phyloP scores from a whole-genome alignment of 92 coral and sea anemone species.

The Desmophyllum pertusum region DNA sequence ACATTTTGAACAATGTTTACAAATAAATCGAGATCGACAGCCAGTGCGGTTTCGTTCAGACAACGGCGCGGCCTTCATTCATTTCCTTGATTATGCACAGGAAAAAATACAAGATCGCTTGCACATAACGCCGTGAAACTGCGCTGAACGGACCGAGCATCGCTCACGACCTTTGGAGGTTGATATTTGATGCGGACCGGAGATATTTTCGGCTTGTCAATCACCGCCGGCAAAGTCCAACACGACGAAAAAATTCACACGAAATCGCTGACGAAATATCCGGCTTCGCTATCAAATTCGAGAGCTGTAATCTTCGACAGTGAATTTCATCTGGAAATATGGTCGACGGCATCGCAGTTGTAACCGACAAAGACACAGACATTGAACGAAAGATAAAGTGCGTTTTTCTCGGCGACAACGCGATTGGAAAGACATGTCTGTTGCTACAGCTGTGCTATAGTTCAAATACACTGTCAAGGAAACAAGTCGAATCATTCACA shows the following conservation, averaged over 20 bases:
- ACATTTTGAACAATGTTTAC: slow-evolving; percentile 33
- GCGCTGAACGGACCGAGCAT: background rate
- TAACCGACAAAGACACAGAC: slow-evolving; percentile 74
- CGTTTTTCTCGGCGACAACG: slow-evolving; percentile 77
- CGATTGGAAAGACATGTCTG: slow-evolving; percentile 83
- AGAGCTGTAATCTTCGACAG: background rate
- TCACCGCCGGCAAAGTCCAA: background rate
- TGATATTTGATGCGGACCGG: slow-evolving; percentile 19
- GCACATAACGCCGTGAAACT: background rate
- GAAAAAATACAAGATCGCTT: slow-evolving; percentile 6
- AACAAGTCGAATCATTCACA: slow-evolving; percentile 74
- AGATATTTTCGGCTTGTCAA: background rate
- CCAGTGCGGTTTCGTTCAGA: slow-evolving; percentile 23
- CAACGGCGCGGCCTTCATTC: background rate
- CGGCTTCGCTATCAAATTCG: background rate
- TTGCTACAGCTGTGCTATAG: slow-evolving; percentile 86
- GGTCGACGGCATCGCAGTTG: slow-evolving; percentile 79
- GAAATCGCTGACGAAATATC: slow-evolving; percentile 28
- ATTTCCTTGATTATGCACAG: background rate
- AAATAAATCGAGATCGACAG: slow-evolving; percentile 16
- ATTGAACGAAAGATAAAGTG: slow-evolving; percentile 75
- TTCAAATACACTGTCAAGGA: slow-evolving; percentile 80
- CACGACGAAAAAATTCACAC: background rate
- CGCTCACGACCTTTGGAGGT: background rate
- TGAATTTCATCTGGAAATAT: slow-evolving; percentile 38